phyloP scores from a whole-genome alignment of 2,797 vertebrate species.

The Echiichthys vipera region DNA sequence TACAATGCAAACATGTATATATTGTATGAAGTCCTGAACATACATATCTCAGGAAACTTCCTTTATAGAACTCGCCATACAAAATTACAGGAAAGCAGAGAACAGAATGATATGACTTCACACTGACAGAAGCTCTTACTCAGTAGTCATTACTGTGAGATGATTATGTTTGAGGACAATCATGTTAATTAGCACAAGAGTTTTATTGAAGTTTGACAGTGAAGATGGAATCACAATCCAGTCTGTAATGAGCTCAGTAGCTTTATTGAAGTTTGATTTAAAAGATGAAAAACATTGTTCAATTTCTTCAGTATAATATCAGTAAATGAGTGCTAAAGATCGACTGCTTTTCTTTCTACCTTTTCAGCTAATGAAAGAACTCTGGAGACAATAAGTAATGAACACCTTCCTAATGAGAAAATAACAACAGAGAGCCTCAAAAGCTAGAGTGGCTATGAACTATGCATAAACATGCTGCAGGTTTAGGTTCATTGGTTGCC shows the following conservation, averaged over 20 bases:
- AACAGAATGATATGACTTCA: neutral
- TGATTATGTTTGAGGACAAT: conserved; percentile 10
- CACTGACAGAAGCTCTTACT: neutral
- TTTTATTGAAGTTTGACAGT: conserved; percentile 5
- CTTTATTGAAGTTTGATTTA: conserved; percentile 10
- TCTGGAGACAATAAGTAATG: conserved; percentile 2
- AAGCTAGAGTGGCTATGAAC: neutral
- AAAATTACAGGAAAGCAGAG: neutral
- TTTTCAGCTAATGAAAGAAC: conserved; percentile 3
- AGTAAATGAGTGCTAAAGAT: conserved; percentile 4
- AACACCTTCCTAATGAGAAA: conserved; percentile 5
- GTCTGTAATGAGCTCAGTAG: neutral
- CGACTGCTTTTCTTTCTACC: neutral
- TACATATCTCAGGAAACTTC: neutral
- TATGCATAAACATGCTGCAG: neutral
- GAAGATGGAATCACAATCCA: neutral
- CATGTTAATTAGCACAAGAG: neutral
- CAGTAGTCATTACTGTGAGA: neutral
- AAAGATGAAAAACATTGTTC: conserved; percentile 7
- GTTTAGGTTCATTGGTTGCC: neutral
- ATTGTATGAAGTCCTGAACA: neutral
- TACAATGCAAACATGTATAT: neutral
- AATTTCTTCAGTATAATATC: neutral
- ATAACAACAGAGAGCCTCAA: neutral
- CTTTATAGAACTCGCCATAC: neutral